phyloP scores from a whole-genome alignment of 2,888 invertebrate genomes.

The Branchipolynoe longqiensis region DNA sequence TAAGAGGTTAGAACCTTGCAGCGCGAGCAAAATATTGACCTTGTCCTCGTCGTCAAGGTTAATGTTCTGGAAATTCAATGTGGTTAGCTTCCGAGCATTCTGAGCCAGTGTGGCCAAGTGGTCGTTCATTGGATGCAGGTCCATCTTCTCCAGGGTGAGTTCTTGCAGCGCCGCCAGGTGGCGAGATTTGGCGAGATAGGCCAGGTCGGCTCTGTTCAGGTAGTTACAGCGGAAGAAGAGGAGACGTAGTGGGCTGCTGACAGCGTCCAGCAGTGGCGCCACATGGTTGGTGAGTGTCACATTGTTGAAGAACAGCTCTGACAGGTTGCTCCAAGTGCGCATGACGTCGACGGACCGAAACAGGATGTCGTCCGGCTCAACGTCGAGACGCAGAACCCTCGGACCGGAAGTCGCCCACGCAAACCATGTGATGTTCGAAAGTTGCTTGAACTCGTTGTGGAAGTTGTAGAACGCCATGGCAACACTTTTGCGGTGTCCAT shows the following conservation, averaged over 20 bases:
- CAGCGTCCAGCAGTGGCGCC: conserved; percentile 19
- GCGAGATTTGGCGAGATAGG: conserved; percentile 48
- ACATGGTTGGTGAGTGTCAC: conserved; percentile 43
- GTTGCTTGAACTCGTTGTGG: conserved; percentile 32
- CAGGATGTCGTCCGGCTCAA: conserved; percentile 40
- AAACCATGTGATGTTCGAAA: conserved; percentile 59
- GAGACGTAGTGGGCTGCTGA: conserved; percentile 47
- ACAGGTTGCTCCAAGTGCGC: conserved; percentile 56
- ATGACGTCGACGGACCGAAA: conserved; percentile 47
- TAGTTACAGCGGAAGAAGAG: conserved; percentile 28
- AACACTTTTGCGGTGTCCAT: conserved; percentile 61
- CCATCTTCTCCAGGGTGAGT: conserved; percentile 57
- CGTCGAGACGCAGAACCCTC: not conserved
- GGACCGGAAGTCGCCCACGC: conserved; percentile 60
- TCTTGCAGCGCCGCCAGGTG: conserved; percentile 55
- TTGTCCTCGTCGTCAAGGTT: conserved; percentile 57
- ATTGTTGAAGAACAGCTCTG: conserved; percentile 56
- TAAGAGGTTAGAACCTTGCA: conserved; percentile 13
- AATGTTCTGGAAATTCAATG: conserved; percentile 59
- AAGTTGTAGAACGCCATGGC: conserved; percentile 59
- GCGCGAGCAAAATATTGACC: conserved; percentile 14
- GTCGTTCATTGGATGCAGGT: conserved; percentile 37
- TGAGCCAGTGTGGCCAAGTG: conserved; percentile 8
- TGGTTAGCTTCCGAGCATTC: not conserved
- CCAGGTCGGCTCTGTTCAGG: conserved; percentile 57